Base-by-base conservation (phyloP, 1,140 invertebrate genomes). In the Pseudomyrmex dendroicus region DNA sequence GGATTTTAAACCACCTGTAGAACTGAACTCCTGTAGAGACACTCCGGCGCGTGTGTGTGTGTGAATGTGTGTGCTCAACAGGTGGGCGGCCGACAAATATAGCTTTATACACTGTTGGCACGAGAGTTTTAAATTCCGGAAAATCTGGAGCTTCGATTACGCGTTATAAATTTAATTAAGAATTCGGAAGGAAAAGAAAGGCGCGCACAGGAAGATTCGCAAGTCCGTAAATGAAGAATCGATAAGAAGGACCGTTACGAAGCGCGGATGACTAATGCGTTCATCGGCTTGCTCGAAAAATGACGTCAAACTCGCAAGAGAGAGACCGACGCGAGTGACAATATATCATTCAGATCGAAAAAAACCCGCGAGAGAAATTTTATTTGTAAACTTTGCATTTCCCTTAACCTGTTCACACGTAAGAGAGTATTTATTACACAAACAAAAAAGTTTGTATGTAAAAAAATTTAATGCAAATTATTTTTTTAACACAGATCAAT, bases 211-310 rank as follows among this genome's bases (percentile, higher is more conserved):
- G 50, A 3, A 72, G n/a, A 74, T 57, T 46, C 72, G 54, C 17
- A 48, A 66, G 44, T 22, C 25, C 15, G n/a, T n/a, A 68, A 64
- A 48, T 7, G 57, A 80, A 46, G 62, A 82, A 73, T 88, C 78
- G 83, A 88, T 90, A 87, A 90, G 84, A 56, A 87, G 86, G 91
- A 92, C 89, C 90, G 87, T 91, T 88, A 91, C 89, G 78, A 90
- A 85, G 25, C 25, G 48, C 77, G 73, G 86, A 91, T 93, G 93
- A 93, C 93, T 93, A 93, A 93, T 86, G 73, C 86, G 90, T 91
- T 91, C 89, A 89, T 91, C 92, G 90, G 89, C 90, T 92, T 86
- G 89, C 87, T 89, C 83, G 86, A 90, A 52, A 89, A 88, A 89
- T 93, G 93, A 93, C 92, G 92, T 93, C 92, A 92, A 90, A 91